phyloP scores from a whole-genome alignment of 1,140 invertebrate species.

The Wiebesia pumilae region DNA sequence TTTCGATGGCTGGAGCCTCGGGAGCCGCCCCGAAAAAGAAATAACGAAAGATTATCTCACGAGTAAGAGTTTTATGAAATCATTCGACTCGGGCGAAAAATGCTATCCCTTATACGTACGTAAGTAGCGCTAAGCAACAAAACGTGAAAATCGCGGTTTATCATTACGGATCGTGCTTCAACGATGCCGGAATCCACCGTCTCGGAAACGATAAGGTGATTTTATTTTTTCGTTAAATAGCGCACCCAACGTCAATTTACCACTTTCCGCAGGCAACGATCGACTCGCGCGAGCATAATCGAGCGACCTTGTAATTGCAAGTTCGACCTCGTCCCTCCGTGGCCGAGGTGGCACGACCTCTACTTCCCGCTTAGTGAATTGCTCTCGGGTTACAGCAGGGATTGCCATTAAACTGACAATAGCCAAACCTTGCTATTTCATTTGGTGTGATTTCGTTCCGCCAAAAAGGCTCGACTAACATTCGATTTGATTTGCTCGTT shows the following conservation, averaged over 20 bases:
- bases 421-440: not conserved
- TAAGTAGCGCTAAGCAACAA: not conserved
- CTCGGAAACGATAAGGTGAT: too few species aligned
- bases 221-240: too few species aligned
- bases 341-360: constrained; percentile 58
- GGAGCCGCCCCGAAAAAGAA: constrained; percentile 31
- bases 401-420: not conserved
- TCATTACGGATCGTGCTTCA: not conserved
- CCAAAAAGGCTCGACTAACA: not conserved
- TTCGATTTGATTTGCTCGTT: not conserved
- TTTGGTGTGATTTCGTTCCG: too few species aligned
- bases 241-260: too few species aligned
- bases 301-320: constrained; percentile 53
- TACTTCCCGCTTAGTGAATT: too few species aligned
- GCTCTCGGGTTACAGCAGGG: not conserved
- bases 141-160: not conserved
- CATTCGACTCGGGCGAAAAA: not conserved
- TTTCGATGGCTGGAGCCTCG: constrained; percentile 17
- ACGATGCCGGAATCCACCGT: too few species aligned
- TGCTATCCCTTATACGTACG: not conserved
- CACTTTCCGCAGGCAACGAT: not conserved
- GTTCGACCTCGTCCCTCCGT: not conserved
- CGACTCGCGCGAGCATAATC: not conserved
- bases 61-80: constrained; percentile 25
- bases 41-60: constrained; percentile 10